A percentile compares a stretch with the other conserved stretches of the same genome.
Conservation (phyloP, 2,797 vertebrate genomes). For the Sebastes aleutianus region DNA sequence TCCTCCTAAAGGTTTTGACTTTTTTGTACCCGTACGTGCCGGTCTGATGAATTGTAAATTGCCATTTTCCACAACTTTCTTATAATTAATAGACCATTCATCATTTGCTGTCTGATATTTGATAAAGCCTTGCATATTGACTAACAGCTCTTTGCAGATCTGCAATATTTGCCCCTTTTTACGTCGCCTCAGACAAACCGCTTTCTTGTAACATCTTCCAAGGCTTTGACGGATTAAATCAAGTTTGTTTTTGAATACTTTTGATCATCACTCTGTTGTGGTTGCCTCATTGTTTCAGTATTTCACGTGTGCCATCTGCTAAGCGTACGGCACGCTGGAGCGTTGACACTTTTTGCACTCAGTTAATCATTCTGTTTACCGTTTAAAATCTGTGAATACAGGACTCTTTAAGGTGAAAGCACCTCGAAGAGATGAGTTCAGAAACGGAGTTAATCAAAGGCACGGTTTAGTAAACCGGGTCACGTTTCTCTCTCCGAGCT, state of each 20-base stretch:
- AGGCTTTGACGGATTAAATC: background rate
- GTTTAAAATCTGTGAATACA: background rate
- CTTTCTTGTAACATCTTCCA: background rate
- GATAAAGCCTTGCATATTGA: background rate
- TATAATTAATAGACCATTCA: background rate
- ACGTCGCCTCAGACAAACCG: background rate
- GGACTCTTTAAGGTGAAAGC: background rate
- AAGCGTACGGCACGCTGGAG: rapidly evolving
- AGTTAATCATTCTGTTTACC: background rate
- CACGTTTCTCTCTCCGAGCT: background rate
- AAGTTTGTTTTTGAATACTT: background rate
- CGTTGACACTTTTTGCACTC: background rate
- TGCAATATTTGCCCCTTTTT: background rate
- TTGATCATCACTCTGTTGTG: background rate
- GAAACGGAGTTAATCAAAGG: background rate
- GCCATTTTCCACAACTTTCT: background rate
- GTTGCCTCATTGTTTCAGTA: background rate
- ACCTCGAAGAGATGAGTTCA: background rate
- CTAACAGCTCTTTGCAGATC: background rate
- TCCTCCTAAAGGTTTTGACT: too few species aligned
- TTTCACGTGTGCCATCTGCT: background rate
- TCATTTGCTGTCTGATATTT: background rate
- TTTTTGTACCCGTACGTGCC: too few species aligned
- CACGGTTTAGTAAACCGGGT: background rate
- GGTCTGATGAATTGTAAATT: background rate